These are phyloP conservation scores for Spinibarbus caldwelli DNA, from an alignment of 2,797 vertebrate genomes.

Conservation along the genomic window DNA sequence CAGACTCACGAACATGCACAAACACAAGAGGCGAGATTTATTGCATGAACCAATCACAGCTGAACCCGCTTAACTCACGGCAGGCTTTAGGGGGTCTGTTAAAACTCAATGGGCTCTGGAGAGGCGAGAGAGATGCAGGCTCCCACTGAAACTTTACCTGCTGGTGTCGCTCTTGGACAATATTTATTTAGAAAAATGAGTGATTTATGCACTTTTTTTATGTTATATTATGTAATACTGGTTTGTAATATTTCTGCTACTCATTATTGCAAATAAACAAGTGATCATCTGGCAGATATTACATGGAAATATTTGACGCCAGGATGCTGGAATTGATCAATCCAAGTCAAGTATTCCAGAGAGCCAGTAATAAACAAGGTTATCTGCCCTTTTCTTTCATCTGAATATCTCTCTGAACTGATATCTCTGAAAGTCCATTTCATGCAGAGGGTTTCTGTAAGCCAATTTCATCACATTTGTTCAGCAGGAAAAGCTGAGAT, in stretches of 20 bases:
- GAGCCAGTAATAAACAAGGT: neutral
- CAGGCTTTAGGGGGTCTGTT: too few relatives aligned
- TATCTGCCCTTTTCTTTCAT: conserved; percentile 30
- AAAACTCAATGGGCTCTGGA: too few relatives aligned
- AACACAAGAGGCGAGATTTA: too few relatives aligned
- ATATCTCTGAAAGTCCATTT: conserved; percentile 65
- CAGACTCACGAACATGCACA: too few relatives aligned
- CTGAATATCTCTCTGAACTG: conserved; percentile 47
- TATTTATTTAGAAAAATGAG: neutral
- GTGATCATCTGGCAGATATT: neutral
- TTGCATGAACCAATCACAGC: too few relatives aligned
- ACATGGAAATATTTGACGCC: neutral
- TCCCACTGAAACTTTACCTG: neutral
- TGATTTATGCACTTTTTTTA: neutral
- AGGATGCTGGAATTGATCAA: neutral
- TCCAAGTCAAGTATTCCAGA: neutral
- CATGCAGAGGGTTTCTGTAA: conserved; percentile 73
- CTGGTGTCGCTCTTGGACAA: neutral
- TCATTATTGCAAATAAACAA: neutral
- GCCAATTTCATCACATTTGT: conserved; percentile 71
- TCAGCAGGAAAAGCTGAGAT: conserved; percentile 66
- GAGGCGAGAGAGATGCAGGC: too few relatives aligned
- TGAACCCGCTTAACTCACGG: too few relatives aligned
- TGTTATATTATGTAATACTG: neutral
- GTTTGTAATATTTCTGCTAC: neutral